Conservation (phyloP, 1,140 invertebrate species). For the Penaeus vannamei region DNA sequence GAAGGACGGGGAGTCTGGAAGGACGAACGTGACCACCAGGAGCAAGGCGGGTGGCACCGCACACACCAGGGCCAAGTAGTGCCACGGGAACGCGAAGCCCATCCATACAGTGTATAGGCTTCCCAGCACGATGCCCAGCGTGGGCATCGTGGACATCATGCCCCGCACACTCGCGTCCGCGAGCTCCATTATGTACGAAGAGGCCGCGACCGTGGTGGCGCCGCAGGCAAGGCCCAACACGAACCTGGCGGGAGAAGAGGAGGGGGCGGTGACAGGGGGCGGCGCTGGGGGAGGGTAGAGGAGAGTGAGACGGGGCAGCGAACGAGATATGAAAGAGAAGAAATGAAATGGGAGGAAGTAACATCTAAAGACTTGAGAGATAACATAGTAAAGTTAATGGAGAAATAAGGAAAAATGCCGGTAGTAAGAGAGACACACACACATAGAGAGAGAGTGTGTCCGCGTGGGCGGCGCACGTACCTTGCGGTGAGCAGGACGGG, state of each 20-base stretch:
- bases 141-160: constrained; percentile 12
- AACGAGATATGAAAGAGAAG: too few relatives aligned
- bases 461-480: neutral
- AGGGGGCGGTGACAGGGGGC: too few relatives aligned
- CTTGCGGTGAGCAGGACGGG: neutral
- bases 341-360: too few relatives aligned
- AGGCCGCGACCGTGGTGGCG: neutral
- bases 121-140: constrained; percentile 40
- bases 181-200: constrained; percentile 36
- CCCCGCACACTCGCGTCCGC: constrained; percentile 44
- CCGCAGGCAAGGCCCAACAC: constrained; percentile 35
- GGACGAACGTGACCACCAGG: constrained; percentile 6
- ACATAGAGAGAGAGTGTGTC: too few relatives aligned
- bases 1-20: constrained; percentile 35
- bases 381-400: too few relatives aligned
- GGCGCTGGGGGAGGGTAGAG: neutral
- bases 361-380: too few relatives aligned
- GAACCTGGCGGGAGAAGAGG: neutral
- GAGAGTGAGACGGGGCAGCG: neutral
- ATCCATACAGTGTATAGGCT: constrained; percentile 39
- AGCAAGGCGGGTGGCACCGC: constrained; percentile 30
- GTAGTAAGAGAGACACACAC: too few relatives aligned
- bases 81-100: constrained; percentile 32
- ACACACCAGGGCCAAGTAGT: constrained; percentile 41
- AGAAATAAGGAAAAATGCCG: too few relatives aligned